Evolutionary conservation across 2,113 vertebrate genomes (phyloP).

Genomic region (Callopanchax toddi): DNA sequence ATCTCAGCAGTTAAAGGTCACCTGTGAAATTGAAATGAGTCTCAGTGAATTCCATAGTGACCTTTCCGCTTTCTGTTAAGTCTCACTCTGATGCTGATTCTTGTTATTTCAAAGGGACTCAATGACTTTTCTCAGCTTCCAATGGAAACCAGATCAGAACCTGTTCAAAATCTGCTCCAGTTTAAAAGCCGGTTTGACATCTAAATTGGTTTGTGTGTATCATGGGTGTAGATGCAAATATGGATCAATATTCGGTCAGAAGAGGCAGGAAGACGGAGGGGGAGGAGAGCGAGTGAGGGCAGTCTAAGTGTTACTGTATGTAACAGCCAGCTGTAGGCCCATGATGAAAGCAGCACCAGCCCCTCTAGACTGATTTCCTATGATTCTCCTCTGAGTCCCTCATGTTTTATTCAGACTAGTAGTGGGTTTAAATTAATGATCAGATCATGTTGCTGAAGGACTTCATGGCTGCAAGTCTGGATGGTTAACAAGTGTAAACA

Average conservation of each 20-base stretch:
- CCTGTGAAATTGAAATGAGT: slow-evolving; percentile 47
- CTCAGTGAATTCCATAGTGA: slow-evolving; percentile 49
- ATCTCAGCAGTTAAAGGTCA: slow-evolving; percentile 60
- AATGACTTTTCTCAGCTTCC: slow-evolving; percentile 53
- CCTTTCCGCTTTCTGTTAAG: slow-evolving; percentile 51
- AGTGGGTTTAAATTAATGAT: slow-evolving; percentile 9
- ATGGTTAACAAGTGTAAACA: not conserved
- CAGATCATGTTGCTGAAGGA: not conserved
- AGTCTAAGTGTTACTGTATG: slow-evolving; percentile 52
- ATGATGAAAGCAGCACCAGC: slow-evolving; percentile 50
- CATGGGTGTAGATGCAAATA: slow-evolving; percentile 5
- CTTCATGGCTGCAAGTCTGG: slow-evolving; percentile 1
- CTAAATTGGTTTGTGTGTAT: slow-evolving; percentile 15
- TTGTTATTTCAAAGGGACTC: slow-evolving; percentile 45
- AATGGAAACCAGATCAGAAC: slow-evolving; percentile 39
- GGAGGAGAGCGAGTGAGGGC: slow-evolving; percentile 6
- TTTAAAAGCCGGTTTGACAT: slow-evolving; percentile 38
- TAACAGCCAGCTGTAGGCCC: slow-evolving; percentile 58
- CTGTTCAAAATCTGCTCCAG: slow-evolving; percentile 36
- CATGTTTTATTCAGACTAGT: slow-evolving; percentile 44
- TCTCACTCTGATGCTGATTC: slow-evolving; percentile 52
- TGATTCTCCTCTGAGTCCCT: slow-evolving; percentile 22
- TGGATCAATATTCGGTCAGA: slow-evolving; percentile 41
- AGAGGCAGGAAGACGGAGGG: slow-evolving; percentile 14
- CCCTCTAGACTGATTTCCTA: slow-evolving; percentile 35